These are phyloP conservation scores for Sandelia bainsii DNA, from an alignment of 2,797 vertebrate genomes.

Conservation along the genomic window DNA sequence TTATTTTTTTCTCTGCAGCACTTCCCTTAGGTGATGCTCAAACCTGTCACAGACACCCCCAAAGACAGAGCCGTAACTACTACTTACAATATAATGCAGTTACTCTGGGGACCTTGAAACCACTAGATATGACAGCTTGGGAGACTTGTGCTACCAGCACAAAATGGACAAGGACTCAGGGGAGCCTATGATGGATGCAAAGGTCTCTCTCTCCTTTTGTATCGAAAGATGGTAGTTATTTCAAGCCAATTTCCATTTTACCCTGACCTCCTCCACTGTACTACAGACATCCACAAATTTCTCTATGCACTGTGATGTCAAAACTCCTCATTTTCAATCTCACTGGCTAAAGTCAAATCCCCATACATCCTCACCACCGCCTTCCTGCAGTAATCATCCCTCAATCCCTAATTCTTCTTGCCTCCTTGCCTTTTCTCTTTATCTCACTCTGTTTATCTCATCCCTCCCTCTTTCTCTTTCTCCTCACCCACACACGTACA, in stretches of 20 bases:
- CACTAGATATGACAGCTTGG: slow-evolving; percentile 44
- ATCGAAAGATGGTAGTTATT: slow-evolving; percentile 50
- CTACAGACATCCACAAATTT: slow-evolving; percentile 43
- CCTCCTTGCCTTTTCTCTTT: slow-evolving; percentile 60
- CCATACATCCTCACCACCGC: slow-evolving; percentile 53
- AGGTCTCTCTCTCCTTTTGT: slow-evolving; percentile 55
- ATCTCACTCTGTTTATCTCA: slow-evolving; percentile 67
- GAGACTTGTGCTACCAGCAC: slow-evolving; percentile 61
- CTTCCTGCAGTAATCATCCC: slow-evolving; percentile 61
- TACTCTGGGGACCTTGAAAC: slow-evolving; percentile 56
- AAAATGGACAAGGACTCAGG: slow-evolving; percentile 61
- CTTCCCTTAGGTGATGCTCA: slow-evolving; percentile 45
- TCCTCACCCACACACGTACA: slow-evolving; percentile 37
- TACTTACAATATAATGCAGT: slow-evolving; percentile 22
- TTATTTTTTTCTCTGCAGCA: slow-evolving; percentile 26
- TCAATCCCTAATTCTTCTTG: slow-evolving; percentile 70
- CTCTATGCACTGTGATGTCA: slow-evolving; percentile 45
- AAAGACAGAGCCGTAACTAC: slow-evolving; percentile 48
- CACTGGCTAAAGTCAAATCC: slow-evolving; percentile 71
- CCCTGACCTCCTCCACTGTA: slow-evolving; percentile 8
- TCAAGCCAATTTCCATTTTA: slow-evolving; percentile 35
- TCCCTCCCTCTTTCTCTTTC: slow-evolving; percentile 46
- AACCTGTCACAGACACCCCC: slow-evolving; percentile 47
- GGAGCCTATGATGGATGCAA: slow-evolving; percentile 61
- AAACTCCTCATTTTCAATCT: slow-evolving; percentile 70